Conservation (phyloP, 1,140 invertebrate genomes). For the Halictus rubicundus region DNA sequence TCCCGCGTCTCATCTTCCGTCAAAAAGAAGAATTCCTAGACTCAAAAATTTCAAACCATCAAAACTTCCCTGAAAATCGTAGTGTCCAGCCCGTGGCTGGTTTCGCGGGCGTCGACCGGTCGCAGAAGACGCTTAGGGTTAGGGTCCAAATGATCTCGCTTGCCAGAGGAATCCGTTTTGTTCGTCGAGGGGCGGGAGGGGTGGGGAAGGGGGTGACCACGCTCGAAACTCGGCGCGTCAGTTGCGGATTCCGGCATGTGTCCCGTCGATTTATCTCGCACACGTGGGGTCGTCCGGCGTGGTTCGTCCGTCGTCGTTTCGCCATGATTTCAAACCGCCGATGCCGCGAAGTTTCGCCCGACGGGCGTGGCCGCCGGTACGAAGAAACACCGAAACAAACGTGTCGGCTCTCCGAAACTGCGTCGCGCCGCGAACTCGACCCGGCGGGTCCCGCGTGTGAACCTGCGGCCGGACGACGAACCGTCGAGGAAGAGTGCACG, state of each 20-base stretch:
- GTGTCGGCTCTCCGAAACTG: neutral
- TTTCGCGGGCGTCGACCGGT: no score
- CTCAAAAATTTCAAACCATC: no score
- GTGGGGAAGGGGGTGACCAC: neutral
- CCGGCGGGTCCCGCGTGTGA: neutral
- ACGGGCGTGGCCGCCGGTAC: no score
- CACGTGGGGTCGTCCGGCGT: constrained; percentile 33
- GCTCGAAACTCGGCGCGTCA: constrained; percentile 33
- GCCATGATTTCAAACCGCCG: constrained; percentile 2
- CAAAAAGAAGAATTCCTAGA: no score
- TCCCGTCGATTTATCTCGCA: constrained; percentile 47
- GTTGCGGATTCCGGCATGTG: constrained; percentile 47
- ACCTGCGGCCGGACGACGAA: no score
- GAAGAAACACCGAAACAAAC: constrained; percentile 11
- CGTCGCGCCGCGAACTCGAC: neutral
- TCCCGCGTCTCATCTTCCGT: no score
- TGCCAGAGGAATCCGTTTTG: constrained; percentile 20
- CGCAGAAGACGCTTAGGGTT: no score
- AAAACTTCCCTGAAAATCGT: no score
- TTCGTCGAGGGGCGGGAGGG: neutral
- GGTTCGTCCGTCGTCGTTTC: neutral
- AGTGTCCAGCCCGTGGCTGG: no score
- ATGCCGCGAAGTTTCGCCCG: constrained; percentile 18
- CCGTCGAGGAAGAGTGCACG: neutral
- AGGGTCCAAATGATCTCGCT: no score